phyloP scores from a whole-genome alignment of 2,888 invertebrate species.

The Cremastobaeus sp. region DNA sequence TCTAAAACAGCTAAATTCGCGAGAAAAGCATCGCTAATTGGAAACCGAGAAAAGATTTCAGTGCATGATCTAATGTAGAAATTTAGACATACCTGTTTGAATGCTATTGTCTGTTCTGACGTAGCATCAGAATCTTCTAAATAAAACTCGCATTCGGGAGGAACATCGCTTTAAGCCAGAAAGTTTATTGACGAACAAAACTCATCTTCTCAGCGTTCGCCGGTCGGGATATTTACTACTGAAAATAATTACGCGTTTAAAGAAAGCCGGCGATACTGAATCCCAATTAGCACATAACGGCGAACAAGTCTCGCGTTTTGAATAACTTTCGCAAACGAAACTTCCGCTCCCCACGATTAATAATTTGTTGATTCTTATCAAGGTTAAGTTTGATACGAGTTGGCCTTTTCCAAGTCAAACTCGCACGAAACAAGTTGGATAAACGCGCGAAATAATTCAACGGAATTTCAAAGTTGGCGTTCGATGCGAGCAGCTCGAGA shows the following conservation, averaged over 20 bases:
- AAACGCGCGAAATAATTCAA: conserved; percentile 51
- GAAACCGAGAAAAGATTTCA: not conserved
- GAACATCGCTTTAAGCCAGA: too few relatives aligned
- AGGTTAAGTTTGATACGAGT: conserved; percentile 37
- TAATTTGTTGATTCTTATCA: conserved; percentile 45
- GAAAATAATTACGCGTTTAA: too few relatives aligned
- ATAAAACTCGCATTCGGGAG: too few relatives aligned
- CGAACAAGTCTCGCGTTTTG: too few relatives aligned
- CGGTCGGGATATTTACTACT: too few relatives aligned
- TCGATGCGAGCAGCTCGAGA: too few relatives aligned
- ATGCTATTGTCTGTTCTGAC: not conserved
- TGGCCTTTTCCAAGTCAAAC: conserved; percentile 41
- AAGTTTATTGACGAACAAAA: too few relatives aligned
- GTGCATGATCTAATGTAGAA: not conserved
- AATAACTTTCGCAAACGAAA: too few relatives aligned
- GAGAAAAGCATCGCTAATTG: not conserved
- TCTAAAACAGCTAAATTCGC: not conserved
- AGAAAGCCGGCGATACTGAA: too few relatives aligned
- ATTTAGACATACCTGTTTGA: not conserved
- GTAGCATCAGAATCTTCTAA: not conserved
- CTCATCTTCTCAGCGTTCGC: too few relatives aligned
- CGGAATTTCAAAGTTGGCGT: conserved; percentile 31
- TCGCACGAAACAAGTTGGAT: conserved; percentile 35
- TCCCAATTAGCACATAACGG: too few relatives aligned
- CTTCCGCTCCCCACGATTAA: conserved; percentile 29